phyloP scores from a whole-genome alignment of 2,113 vertebrate genomes.

The Trachemys scripta region DNA sequence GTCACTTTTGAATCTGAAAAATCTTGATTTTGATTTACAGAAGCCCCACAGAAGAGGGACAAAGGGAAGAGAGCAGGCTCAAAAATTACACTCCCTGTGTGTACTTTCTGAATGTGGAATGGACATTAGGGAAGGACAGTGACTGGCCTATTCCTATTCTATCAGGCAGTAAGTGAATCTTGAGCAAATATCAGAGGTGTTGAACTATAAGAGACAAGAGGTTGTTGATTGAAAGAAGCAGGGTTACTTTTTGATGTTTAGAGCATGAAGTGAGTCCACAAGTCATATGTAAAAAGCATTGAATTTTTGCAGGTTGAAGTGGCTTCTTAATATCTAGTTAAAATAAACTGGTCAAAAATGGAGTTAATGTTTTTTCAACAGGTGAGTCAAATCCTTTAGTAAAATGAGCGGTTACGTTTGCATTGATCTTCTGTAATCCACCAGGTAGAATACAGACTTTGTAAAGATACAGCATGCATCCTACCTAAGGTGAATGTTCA shows the following conservation, averaged over 20 bases:
- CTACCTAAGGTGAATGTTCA: not conserved
- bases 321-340: not conserved
- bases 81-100: not conserved
- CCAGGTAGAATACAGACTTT: not conserved
- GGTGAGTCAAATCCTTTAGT: not conserved
- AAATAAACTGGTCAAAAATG: not conserved
- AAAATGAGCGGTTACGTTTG: not conserved
- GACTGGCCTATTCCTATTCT: not conserved
- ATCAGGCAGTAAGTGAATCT: not conserved
- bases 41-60: conserved; percentile 6
- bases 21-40: not conserved
- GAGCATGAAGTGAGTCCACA: not conserved
- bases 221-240: not conserved
- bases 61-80: conserved; percentile 4
- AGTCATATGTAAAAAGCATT: not conserved
- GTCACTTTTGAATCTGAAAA: not conserved
- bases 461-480: not conserved
- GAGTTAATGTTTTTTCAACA: not conserved
- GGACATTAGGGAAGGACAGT: conserved; percentile 44
- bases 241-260: conserved; percentile 13
- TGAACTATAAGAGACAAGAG: not conserved
- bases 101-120: not conserved
- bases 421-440: not conserved
- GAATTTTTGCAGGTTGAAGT: not conserved
- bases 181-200: not conserved